These are phyloP conservation scores for Pedetes capensis DNA, from an alignment of 2,113 vertebrate genomes.

Conservation along the genomic window DNA sequence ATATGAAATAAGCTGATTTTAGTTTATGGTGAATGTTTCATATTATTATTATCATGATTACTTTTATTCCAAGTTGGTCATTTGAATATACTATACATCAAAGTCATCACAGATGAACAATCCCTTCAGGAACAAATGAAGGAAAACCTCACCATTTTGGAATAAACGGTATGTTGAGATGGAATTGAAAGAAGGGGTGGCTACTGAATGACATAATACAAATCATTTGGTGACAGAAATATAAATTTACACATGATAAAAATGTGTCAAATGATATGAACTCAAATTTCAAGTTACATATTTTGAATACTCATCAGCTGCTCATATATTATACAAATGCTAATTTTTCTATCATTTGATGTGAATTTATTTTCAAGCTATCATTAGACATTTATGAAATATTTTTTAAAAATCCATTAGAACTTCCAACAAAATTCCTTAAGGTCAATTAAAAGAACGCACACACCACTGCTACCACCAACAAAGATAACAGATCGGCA, in stretches of 20 bases:
- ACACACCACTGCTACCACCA: not conserved
- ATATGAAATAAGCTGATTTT: slow-evolving; percentile 29
- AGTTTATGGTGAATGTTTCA: slow-evolving; percentile 61
- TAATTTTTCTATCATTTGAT: not conserved
- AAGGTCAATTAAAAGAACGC: not conserved
- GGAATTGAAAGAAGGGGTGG: not conserved
- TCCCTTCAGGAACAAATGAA: not conserved
- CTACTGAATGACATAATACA: not conserved
- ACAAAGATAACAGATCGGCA: too few relatives aligned
- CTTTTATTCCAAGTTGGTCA: slow-evolving; percentile 55
- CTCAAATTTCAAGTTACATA: not conserved
- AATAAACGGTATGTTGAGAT: slow-evolving; percentile 38
- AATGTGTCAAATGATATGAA: not conserved
- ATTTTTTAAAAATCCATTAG: not conserved
- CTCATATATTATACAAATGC: not conserved
- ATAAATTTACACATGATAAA: not conserved
- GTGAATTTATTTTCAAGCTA: not conserved
- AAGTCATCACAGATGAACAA: slow-evolving; percentile 19
- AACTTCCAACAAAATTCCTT: not conserved
- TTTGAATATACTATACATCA: slow-evolving; percentile 70
- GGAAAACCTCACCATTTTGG: not conserved
- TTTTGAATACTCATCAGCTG: not conserved
- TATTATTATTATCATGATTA: slow-evolving; percentile 20
- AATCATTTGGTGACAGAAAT: not conserved
- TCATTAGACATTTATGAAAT: not conserved